These are phyloP conservation scores for Anoplophora glabripennis DNA, from an alignment of 1,140 invertebrate genomes.

Conservation along the genomic window DNA sequence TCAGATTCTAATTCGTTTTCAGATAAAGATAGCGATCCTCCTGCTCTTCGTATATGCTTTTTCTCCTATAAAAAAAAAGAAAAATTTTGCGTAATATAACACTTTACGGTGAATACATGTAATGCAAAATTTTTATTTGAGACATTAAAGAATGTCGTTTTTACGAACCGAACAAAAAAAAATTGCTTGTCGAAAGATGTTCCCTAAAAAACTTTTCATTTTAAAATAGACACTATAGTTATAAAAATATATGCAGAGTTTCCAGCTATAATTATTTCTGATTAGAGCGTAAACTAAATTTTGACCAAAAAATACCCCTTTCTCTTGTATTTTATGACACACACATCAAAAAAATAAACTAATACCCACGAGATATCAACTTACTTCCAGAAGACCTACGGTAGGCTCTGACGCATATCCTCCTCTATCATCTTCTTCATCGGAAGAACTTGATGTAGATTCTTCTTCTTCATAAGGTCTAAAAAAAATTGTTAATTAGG, in stretches of 20 bases:
- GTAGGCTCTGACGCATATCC: constrained; percentile 84
- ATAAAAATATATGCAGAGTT: too few relatives aligned
- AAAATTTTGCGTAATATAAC: not conserved
- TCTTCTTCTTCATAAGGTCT: constrained; percentile 44
- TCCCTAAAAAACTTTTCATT: too few relatives aligned
- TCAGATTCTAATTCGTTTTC: constrained; percentile 70
- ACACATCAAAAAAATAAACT: too few relatives aligned
- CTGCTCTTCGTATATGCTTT: constrained; percentile 55
- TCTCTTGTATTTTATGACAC: too few relatives aligned
- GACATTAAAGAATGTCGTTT: too few relatives aligned
- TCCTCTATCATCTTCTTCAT: constrained; percentile 64
- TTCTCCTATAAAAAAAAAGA: constrained; percentile 30
- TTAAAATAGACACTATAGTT: too few relatives aligned
- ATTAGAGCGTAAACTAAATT: not conserved
- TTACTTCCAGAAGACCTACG: constrained; percentile 49
- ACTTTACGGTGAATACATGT: too few relatives aligned
- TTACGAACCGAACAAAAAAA: too few relatives aligned
- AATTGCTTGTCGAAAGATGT: too few relatives aligned
- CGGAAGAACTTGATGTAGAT: constrained; percentile 50
- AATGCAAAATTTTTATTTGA: too few relatives aligned
- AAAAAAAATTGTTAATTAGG: not conserved
- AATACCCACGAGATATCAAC: constrained; percentile 10
- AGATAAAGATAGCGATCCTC: constrained; percentile 72
- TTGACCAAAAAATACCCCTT: too few relatives aligned
- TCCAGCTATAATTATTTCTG: too few relatives aligned